These are phyloP conservation scores for Listronotus bonariensis DNA, from an alignment of 1,140 invertebrate species.

Conservation along the genomic window DNA sequence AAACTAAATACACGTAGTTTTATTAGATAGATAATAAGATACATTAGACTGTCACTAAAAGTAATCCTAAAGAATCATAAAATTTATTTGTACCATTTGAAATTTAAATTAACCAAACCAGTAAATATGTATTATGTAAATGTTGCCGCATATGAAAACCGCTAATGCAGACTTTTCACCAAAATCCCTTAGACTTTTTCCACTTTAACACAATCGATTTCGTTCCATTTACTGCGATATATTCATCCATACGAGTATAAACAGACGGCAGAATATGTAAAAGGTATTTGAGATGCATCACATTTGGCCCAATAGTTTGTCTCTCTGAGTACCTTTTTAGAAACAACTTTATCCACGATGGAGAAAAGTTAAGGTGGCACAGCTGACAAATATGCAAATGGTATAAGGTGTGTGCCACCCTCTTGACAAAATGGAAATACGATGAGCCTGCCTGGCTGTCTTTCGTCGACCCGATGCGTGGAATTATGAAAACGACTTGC, in stretches of 20 bases:
- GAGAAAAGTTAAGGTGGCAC: slow-evolving; percentile 55
- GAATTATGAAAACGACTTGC: slow-evolving; percentile 58
- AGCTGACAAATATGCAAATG: slow-evolving; percentile 56
- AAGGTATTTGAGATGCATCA: slow-evolving; percentile 53
- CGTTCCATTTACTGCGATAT: slow-evolving; percentile 41
- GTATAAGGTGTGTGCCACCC: slow-evolving; percentile 39
- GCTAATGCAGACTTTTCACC: slow-evolving; percentile 1
- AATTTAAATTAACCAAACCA: not conserved
- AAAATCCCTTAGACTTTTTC: not conserved
- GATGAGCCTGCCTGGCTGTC: slow-evolving; percentile 48
- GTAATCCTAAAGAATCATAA: not conserved
- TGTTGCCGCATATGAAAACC: slow-evolving; percentile 6
- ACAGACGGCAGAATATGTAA: slow-evolving; percentile 46
- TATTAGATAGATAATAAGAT: too few species aligned
- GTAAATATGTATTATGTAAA: slow-evolving; percentile 11
- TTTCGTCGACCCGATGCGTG: slow-evolving; percentile 53
- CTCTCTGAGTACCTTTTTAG: slow-evolving; percentile 50
- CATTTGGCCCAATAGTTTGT: slow-evolving; percentile 51
- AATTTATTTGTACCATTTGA: not conserved
- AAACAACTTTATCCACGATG: slow-evolving; percentile 43
- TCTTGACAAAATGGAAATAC: slow-evolving; percentile 53
- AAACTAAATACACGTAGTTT: too few species aligned
- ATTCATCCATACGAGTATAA: slow-evolving; percentile 36
- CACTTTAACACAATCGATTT: slow-evolving; percentile 11
- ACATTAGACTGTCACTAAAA: too few species aligned